Percentiles rank a stretch among this genome's conserved stretches.
Conservation (phyloP, 2,888 invertebrate genomes). For the Yponomeuta plumbellus region DNA sequence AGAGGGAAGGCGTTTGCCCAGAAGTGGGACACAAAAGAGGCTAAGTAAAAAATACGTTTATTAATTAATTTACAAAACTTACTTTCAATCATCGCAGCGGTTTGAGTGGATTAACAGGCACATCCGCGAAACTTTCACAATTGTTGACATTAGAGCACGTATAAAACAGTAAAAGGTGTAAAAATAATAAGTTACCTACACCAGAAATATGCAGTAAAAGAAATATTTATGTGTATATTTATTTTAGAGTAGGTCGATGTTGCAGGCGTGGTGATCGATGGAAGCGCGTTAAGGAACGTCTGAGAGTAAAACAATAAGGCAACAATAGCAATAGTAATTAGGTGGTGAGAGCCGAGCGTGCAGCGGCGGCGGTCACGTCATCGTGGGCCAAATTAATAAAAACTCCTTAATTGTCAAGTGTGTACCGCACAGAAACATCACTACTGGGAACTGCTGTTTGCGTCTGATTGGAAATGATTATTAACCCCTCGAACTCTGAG, state of each 20-base stretch:
- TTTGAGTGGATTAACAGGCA: not conserved
- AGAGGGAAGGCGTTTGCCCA: too few species aligned
- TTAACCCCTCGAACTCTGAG: too few species aligned
- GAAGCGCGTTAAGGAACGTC: conserved; percentile 2
- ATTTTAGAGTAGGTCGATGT: not conserved
- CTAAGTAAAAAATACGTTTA: not conserved
- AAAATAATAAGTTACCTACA: too few species aligned
- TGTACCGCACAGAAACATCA: not conserved
- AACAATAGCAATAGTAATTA: conserved; percentile 3
- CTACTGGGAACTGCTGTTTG: not conserved
- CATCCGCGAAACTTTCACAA: not conserved
- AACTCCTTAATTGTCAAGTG: not conserved
- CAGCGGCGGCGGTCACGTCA: not conserved
- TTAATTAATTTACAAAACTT: not conserved
- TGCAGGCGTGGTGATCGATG: not conserved
- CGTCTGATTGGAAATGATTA: not conserved
- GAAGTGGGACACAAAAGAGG: too few species aligned
- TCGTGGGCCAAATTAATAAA: not conserved
- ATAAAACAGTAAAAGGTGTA: too few species aligned
- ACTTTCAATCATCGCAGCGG: not conserved
- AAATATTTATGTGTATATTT: too few species aligned
- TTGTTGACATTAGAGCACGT: not conserved
- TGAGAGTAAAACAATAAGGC: conserved; percentile 1
- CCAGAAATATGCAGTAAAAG: too few species aligned
- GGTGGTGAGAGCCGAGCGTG: not conserved